Base-by-base conservation (phyloP, 1,140 invertebrate genomes). In the Drosophila pseudoananassae region DNA sequence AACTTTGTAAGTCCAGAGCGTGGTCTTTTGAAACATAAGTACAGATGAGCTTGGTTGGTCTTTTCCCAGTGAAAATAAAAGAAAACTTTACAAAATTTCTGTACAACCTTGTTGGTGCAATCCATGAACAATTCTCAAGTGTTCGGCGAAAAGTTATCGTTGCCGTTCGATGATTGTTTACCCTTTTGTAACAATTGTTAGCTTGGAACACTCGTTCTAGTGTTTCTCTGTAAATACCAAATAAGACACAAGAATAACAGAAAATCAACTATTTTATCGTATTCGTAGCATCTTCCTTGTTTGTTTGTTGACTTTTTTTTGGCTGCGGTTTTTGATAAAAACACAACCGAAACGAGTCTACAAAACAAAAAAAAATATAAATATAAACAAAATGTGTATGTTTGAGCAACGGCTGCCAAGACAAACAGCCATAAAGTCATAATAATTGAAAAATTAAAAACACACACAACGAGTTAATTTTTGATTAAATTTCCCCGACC, bases 401-500 rank as follows among this genome's bases (percentile, higher is more conserved):
- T 8, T 27, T 49, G 75, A 64, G 54, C 49, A 78, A 59, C 40
- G 63, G 55, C 63, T 76, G 66, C 49, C 73, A 81, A 70, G 71
- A 47, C 68, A 85, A 84, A 84, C 82, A 84, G 54, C 54, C 73
- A 57, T 58, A 81, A 87, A 84, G 68, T 71, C 81, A 76, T 56
- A 60, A 81, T 87, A 84, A 84, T 87, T 84, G 73, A 84, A 79
- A 81, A 87, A 84, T 84, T 80, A 87, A 84, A 87, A 81, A 77
- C 79, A 84, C 57, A 76, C 73, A 36, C 63, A 65, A 57, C 17
- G 60, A 53, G 77, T 64, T 70, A 70, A 70, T 70, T 69, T 69
- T 61, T 76, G 8, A 81, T 60, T 77, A 75, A 77, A 87, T 84
- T 81, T 69, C 43, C 14, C 50, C 31, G 75, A 68, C 76, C 65